Conservation (phyloP, 1,140 invertebrate species). For the Coptotermes formosanus region DNA sequence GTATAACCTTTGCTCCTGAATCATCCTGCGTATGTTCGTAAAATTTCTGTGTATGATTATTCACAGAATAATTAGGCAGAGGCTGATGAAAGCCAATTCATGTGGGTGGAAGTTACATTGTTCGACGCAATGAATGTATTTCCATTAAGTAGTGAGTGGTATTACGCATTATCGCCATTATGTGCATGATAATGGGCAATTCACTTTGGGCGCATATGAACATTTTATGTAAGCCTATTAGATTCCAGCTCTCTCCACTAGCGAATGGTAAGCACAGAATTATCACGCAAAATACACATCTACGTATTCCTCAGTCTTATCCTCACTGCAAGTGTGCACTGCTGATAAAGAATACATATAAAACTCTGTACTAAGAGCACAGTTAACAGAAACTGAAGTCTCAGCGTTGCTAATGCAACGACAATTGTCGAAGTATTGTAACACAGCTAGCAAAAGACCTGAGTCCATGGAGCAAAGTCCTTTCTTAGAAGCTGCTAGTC, state of each 20-base stretch:
- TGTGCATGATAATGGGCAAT: neutral
- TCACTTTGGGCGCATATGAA: neutral
- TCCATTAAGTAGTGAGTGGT: neutral
- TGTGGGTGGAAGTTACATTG: neutral
- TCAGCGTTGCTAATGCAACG: no score
- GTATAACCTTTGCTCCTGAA: no score
- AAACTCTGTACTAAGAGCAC: no score
- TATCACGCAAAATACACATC: neutral
- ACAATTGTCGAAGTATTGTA: no score
- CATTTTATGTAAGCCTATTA: neutral
- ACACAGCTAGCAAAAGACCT: no score
- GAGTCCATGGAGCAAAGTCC: no score
- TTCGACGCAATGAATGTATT: neutral
- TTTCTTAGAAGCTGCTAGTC: no score
- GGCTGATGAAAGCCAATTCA: neutral
- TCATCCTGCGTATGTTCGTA: neutral
- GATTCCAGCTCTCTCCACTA: neutral
- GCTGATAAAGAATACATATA: no score
- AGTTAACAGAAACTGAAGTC: no score
- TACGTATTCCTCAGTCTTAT: no score
- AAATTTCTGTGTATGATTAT: neutral
- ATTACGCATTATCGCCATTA: neutral
- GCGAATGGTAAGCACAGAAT: neutral
- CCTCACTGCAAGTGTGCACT: no score
- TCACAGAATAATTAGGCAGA: neutral